Percentiles rank a stretch among this genome's conserved stretches.
Conservation (phyloP, 1,140 invertebrate genomes). For the Eriocheir sinensis region DNA sequence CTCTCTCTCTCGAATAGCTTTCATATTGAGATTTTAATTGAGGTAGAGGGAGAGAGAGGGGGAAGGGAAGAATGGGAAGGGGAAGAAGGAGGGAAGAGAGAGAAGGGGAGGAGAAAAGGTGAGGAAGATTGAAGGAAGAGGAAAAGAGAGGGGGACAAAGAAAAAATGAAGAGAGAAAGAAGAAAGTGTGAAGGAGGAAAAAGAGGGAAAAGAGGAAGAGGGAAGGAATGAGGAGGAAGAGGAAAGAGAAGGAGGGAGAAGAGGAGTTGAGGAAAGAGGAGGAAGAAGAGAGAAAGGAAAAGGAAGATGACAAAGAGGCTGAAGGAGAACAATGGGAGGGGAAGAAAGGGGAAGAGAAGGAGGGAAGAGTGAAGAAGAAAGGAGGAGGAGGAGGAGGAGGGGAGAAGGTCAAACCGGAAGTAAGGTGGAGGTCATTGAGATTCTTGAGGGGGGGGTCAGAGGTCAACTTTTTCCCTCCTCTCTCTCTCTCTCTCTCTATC, state of each 20-base stretch:
- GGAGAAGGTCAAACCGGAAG: background rate
- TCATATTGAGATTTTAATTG: no score
- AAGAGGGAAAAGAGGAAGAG: background rate
- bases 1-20: slow-evolving; percentile 22
- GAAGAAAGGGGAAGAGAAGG: background rate
- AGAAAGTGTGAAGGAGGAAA: background rate
- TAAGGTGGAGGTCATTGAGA: background rate
- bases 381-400: background rate
- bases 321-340: background rate
- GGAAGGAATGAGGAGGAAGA: background rate
- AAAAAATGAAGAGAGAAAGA: background rate
- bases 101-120: background rate
- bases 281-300: background rate
- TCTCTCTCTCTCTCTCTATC: background rate
- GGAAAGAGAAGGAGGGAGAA: background rate
- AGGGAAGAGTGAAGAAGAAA: background rate
- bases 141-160: background rate
- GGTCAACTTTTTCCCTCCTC: background rate
- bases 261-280: background rate
- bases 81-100: background rate
- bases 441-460: no score
- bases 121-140: background rate
- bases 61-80: background rate
- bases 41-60: background rate
- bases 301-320: background rate